These are phyloP conservation scores for Phenganax subtilis DNA, from an alignment of 92 coral and sea anemone species.

Conservation along the genomic window DNA sequence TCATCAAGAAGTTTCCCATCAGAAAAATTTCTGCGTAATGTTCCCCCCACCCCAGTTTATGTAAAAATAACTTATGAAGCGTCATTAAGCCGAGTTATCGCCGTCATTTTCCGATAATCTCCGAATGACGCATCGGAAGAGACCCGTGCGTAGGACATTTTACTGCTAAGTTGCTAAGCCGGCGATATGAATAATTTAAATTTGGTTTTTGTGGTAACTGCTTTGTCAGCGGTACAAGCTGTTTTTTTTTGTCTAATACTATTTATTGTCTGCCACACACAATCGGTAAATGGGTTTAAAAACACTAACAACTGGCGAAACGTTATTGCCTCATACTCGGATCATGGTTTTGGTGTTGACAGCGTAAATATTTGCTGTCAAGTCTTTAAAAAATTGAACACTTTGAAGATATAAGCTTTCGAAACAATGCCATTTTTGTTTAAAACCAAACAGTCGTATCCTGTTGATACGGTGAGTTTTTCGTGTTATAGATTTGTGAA, in stretches of 20 bases:
- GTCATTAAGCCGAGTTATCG: background rate
- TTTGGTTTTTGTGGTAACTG: constrained; percentile 16
- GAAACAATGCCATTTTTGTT: background rate
- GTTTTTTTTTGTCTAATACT: background rate
- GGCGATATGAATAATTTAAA: background rate
- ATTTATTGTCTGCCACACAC: background rate
- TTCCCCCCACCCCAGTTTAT: background rate
- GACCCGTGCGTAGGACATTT: background rate
- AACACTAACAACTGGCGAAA: background rate
- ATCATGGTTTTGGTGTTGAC: background rate
- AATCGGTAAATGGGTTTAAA: background rate
- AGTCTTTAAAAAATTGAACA: background rate
- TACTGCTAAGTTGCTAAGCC: background rate
- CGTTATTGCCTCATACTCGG: background rate
- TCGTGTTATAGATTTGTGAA: background rate
- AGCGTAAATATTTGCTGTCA: background rate
- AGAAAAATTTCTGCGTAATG: background rate
- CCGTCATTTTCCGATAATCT: background rate
- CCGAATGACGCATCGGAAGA: background rate
- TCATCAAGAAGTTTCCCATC: background rate
- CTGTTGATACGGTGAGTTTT: constrained; percentile 2
- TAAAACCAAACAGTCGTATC: background rate
- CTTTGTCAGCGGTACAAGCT: constrained; percentile 10
- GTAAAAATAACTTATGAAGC: background rate
- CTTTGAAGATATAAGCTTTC: background rate